phyloP scores from a whole-genome alignment of 2,888 invertebrate species.

The Hecatera dysodea region DNA sequence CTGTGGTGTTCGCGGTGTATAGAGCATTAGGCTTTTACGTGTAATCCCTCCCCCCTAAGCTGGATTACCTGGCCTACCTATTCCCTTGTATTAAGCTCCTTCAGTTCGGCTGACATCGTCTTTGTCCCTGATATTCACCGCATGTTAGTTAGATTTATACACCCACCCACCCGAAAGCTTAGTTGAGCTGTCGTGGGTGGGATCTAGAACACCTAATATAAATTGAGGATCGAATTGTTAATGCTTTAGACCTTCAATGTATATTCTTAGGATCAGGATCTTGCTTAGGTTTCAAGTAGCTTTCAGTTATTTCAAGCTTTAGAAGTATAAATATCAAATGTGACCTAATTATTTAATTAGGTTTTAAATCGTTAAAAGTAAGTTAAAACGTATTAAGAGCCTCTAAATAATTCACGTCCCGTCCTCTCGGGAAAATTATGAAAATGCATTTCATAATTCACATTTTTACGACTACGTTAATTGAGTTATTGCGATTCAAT shows the following conservation, averaged over 20 bases:
- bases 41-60: constrained; percentile 86
- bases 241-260: constrained; percentile 37
- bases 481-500: constrained; percentile 75
- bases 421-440: constrained; percentile 33
- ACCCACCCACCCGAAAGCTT: constrained; percentile 67
- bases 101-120: constrained; percentile 80
- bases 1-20: constrained; percentile 76
- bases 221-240: constrained; percentile 59
- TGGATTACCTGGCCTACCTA: constrained; percentile 86
- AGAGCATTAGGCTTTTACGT: constrained; percentile 83
- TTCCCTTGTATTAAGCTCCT: constrained; percentile 80
- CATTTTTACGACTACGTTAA: constrained; percentile 64
- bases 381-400: constrained; percentile 14
- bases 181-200: constrained; percentile 65
- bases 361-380: constrained; percentile 24
- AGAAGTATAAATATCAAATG: neutral
- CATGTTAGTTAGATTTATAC: constrained; percentile 78
- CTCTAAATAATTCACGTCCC: constrained; percentile 17
- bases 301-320: neutral
- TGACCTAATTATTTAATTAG: constrained; percentile 22
- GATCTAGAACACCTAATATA: constrained; percentile 62
- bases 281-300: neutral
- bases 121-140: constrained; percentile 79
- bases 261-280: constrained; percentile 1
- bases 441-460: constrained; percentile 53